Base-by-base conservation (phyloP, 2,888 invertebrate genomes). In the Chesias legatella region DNA sequence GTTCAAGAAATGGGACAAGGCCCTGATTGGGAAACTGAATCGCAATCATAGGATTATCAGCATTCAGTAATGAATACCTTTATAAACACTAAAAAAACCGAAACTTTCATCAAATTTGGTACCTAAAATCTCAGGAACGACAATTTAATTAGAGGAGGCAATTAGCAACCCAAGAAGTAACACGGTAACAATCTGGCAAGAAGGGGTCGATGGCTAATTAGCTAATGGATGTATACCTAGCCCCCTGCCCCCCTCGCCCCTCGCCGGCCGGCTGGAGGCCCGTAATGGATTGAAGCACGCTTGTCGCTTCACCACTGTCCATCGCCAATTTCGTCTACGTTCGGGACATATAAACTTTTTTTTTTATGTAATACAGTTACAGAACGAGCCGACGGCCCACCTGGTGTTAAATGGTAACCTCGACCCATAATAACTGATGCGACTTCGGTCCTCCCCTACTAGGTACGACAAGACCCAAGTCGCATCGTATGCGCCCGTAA, bases 211-310 rank as follows among this genome's bases (percentile, higher is more conserved):
- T 59, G 55, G 68, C 68, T 86, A 86, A 86, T 88, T 88, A 86
- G 76, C 75, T 86, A 86, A 88, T 88, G 86, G 86, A 79, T 35
- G 33, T 32, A 30, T 36, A 50, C 48, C 41, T 47, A 51, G 42
- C 62, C 54, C 56, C 62, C 66, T 62, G 61, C 48, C 43, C 39
- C 50, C 46, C 52, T 51, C 57, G 53, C 44, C 58, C 51, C 53
- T 50, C 38, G 54, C 51, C 40, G 37, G 41, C 39, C 50, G 51
- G 50, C 51, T 60, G 54, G 51, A 53, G 49, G 50, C 49, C 52
- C 58, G 67, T 84, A 86, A 86, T 85, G 85, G 82, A 79, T 79
- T 73, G 79, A 63, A 64, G 77, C 85, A 85, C 85, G 85, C 85
- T 67, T 71, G 63, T 52, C 62, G 56, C 62, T 53, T 61, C 57